These are phyloP conservation scores for Menura novaehollandiae DNA, from an alignment of 2,113 vertebrate species.

Conservation along the genomic window DNA sequence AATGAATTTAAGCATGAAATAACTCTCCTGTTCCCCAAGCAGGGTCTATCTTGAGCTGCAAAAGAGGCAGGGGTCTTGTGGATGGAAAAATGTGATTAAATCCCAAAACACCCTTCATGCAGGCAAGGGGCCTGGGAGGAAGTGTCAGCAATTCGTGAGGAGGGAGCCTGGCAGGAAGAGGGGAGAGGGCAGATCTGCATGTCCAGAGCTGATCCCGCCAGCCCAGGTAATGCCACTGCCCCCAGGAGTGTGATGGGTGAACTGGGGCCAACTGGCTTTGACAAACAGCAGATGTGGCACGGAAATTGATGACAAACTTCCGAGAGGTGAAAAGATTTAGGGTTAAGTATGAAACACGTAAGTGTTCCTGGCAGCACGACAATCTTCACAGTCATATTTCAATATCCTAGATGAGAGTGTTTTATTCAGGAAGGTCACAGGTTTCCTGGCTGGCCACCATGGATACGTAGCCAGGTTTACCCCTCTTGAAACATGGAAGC, in stretches of 20 bases:
- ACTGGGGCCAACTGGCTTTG: neutral
- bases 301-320: neutral
- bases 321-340: neutral
- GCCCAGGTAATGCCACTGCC: neutral
- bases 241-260: neutral
- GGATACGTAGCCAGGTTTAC: neutral
- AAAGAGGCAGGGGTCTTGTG: neutral
- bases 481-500: neutral
- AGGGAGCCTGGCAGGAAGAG: neutral
- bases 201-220: neutral
- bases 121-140: neutral
- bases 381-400: neutral
- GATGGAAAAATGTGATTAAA: neutral
- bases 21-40: neutral
- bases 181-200: neutral
- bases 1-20: neutral
- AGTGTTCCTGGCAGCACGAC: neutral
- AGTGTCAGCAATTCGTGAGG: neutral
- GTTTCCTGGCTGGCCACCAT: neutral
- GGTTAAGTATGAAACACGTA: conserved; percentile 6
- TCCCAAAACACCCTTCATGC: neutral
- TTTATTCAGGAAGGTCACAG: neutral
- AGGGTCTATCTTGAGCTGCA: neutral
- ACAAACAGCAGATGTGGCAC: neutral
- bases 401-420: neutral